These are phyloP conservation scores for Pseudomugil tenellus DNA, from an alignment of 2,797 vertebrate genomes.

Conservation along the genomic window DNA sequence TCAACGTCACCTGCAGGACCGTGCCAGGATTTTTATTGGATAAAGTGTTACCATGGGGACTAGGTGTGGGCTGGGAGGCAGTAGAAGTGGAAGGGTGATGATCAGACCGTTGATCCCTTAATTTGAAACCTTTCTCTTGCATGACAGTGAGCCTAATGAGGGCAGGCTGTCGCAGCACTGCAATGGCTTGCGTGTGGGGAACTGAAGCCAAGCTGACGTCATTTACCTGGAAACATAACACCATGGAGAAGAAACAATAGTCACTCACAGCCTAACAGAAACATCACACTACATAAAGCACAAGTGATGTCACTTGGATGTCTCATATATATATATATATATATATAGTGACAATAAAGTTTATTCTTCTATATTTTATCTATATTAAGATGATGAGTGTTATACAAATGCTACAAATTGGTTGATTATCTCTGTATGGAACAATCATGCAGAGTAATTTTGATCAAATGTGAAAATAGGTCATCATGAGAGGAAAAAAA, in stretches of 20 bases:
- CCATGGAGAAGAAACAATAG: constrained; percentile 20
- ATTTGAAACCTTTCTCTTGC: constrained; percentile 93
- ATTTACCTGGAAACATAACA: constrained; percentile 83
- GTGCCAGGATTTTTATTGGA: constrained; percentile 75
- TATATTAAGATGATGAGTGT: neutral
- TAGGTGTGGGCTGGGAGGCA: constrained; percentile 62
- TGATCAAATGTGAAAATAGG: neutral
- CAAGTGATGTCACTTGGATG: too few relatives aligned
- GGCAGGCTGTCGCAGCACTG: constrained; percentile 84
- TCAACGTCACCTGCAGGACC: constrained; percentile 88
- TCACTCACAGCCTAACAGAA: constrained; percentile 16
- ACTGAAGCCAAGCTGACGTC: constrained; percentile 89
- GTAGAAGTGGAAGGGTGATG: constrained; percentile 60
- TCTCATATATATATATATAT: too few relatives aligned
- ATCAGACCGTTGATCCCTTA: constrained; percentile 78
- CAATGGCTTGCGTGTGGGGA: constrained; percentile 86
- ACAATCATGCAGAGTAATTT: neutral
- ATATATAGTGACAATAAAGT: too few relatives aligned
- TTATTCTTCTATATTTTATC: too few relatives aligned
- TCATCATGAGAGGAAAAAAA: neutral
- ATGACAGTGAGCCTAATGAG: constrained; percentile 88
- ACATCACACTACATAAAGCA: too few relatives aligned
- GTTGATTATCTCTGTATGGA: neutral
- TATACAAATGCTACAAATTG: constrained; percentile 3
- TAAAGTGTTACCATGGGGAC: constrained; percentile 65